These are phyloP conservation scores for human (Homo sapiens) DNA, from an alignment of 2,113 vertebrate species.

Conservation along the genomic window GRCh38 chr20:61792001-61792500, in stretches of 20 bases:
- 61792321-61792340: too few species aligned
- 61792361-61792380: neutral
- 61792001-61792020: neutral
- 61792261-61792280: neutral
- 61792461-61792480: too few species aligned
- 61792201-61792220: neutral
- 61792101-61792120: fast-evolving
- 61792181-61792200: neutral
- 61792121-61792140: neutral
- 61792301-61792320: neutral
- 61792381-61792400: neutral
- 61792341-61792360: neutral
- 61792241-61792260: neutral
- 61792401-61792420: neutral
- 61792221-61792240: neutral
- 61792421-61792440: neutral
- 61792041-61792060: neutral
- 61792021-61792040: neutral
- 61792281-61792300: neutral
- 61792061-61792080: neutral
- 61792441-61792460: too few species aligned
- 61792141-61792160: fast-evolving
- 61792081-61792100: neutral
- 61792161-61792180: fast-evolving
- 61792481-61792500: neutral